These are phyloP conservation scores for Acronicta leporina DNA, from an alignment of 2,888 invertebrate genomes.

Conservation along the genomic window DNA sequence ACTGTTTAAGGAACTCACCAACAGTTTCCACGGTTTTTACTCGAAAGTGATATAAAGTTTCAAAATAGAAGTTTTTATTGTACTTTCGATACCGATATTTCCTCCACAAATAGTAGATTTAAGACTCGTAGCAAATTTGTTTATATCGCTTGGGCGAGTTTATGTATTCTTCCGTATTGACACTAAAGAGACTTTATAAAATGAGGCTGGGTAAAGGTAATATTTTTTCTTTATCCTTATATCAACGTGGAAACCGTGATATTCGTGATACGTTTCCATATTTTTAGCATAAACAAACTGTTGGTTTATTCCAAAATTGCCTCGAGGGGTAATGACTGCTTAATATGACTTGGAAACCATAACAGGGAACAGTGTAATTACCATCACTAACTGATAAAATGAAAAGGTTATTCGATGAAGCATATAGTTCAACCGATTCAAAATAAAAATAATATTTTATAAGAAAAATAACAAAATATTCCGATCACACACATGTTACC, in stretches of 20 bases:
- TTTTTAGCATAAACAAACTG: neutral
- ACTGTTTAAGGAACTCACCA: slow-evolving; percentile 60
- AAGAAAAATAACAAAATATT: slow-evolving; percentile 20
- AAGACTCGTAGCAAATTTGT: slow-evolving; percentile 22
- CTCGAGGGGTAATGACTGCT: too few species aligned
- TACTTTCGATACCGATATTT: slow-evolving; percentile 59
- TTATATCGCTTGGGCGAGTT: slow-evolving; percentile 16
- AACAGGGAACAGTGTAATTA: too few species aligned
- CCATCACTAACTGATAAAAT: too few species aligned
- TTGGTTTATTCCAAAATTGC: neutral
- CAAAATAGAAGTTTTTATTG: slow-evolving; percentile 63
- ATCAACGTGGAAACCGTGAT: neutral
- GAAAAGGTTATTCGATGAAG: too few species aligned
- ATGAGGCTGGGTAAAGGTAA: neutral
- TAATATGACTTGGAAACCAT: too few species aligned
- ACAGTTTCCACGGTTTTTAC: slow-evolving; percentile 51
- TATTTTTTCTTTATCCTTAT: neutral
- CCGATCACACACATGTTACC: slow-evolving; percentile 27
- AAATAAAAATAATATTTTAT: neutral
- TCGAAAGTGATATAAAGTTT: slow-evolving; percentile 59
- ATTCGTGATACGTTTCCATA: neutral
- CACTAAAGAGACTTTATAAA: neutral
- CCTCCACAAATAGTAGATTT: slow-evolving; percentile 18
- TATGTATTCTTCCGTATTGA: slow-evolving; percentile 2
- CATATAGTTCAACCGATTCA: too few species aligned